These are phyloP conservation scores for Marisa cornuarietis DNA, from an alignment of 1,140 invertebrate species.

Conservation along the genomic window DNA sequence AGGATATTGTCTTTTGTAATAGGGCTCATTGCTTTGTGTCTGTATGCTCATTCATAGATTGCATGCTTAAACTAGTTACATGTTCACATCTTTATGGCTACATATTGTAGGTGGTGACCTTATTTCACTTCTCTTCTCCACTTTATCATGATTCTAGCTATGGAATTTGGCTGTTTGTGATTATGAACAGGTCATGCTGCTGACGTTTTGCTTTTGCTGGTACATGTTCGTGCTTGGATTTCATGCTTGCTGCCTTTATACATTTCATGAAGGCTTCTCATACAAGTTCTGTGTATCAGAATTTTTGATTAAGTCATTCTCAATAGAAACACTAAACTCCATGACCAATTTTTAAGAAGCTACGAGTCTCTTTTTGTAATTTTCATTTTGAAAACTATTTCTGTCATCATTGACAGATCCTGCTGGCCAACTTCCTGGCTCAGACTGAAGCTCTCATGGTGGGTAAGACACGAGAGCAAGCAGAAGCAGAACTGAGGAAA, in stretches of 20 bases:
- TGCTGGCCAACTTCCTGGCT: constrained; percentile 96
- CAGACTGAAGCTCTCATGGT: constrained; percentile 85
- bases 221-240: too few relatives aligned
- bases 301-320: too few relatives aligned
- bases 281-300: too few relatives aligned
- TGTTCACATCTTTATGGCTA: too few relatives aligned
- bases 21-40: too few relatives aligned
- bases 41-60: too few relatives aligned
- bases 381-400: not conserved
- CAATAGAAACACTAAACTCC: too few relatives aligned
- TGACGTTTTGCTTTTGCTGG: not conserved
- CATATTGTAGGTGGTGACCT: not conserved
- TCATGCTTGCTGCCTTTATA: too few relatives aligned
- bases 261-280: too few relatives aligned
- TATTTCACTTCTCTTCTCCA: not conserved
- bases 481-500: constrained; percentile 57
- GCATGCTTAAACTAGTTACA: too few relatives aligned
- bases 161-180: not conserved
- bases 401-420: constrained; percentile 74
- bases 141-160: not conserved
- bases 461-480: constrained; percentile 64
- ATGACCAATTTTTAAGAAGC: too few relatives aligned
- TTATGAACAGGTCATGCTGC: not conserved
- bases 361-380: too few relatives aligned
- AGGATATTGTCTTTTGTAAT: not conserved